A percentile compares a stretch with the other conserved stretches of the same genome.
These are phyloP conservation scores for Drosophila pseudoananassae DNA, from an alignment of 1,140 invertebrate genomes.

Conservation along the genomic window DNA sequence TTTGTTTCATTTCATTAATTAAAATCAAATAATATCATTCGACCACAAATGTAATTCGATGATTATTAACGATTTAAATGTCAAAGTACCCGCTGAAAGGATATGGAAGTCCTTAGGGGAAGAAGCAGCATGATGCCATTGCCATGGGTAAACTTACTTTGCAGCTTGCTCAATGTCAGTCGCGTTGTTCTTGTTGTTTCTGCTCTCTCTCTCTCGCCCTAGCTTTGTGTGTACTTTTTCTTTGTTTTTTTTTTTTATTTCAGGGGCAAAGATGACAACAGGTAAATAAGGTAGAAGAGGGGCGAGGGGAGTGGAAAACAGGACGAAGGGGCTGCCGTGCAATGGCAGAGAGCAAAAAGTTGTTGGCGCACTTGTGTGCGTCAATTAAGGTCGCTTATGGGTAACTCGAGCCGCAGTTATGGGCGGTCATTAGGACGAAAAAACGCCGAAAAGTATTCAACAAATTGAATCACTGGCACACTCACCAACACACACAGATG, in stretches of 20 bases:
- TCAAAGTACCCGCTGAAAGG: not conserved
- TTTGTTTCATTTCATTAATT: not conserved
- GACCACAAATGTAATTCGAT: not conserved
- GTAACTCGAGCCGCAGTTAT: constrained; percentile 55
- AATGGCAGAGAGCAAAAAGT: constrained; percentile 20
- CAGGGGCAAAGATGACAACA: constrained; percentile 58
- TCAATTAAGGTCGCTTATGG: constrained; percentile 62
- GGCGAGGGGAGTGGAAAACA: too few species aligned
- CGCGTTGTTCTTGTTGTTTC: constrained; percentile 12
- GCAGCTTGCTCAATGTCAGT: constrained; percentile 57
- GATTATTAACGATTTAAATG: not conserved
- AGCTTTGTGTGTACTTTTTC: constrained; percentile 28
- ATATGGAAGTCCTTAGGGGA: constrained; percentile 7
- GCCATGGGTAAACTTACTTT: constrained; percentile 52
- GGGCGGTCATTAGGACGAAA: constrained; percentile 55
- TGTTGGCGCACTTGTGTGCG: constrained; percentile 44
- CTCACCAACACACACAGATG: constrained; percentile 7
- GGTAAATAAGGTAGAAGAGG: constrained; percentile 31
- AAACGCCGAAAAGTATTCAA: constrained; percentile 58
- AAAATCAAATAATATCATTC: not conserved
- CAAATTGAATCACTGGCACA: constrained; percentile 52
- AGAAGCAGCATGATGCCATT: constrained; percentile 33
- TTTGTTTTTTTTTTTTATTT: constrained; percentile 15
- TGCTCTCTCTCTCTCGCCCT: constrained; percentile 24
- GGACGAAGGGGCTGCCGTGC: constrained; percentile 2